Conservation (phyloP, 1,140 invertebrate genomes). For the Penaeus chinensis region DNA sequence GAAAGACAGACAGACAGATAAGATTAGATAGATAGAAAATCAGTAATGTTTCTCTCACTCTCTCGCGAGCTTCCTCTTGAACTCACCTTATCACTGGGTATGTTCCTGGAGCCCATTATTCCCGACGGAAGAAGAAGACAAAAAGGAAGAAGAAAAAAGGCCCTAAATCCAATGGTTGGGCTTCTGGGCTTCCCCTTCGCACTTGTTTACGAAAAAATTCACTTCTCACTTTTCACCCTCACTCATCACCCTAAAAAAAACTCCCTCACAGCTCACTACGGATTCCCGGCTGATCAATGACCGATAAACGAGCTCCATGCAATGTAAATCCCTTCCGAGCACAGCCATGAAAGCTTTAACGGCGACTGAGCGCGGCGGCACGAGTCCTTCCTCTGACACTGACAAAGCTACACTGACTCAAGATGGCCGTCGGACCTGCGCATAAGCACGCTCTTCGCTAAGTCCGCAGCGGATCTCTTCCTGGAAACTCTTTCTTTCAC, state of each 20-base stretch:
- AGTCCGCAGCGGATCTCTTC: no score
- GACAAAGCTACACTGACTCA: slow-evolving; percentile 21
- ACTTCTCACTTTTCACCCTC: not conserved
- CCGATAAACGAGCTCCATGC: no score
- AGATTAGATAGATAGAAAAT: not conserved
- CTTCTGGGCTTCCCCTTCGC: not conserved
- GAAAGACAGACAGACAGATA: not conserved
- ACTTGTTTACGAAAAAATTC: not conserved
- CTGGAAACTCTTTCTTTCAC: no score
- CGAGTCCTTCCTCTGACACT: not conserved
- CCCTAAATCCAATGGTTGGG: not conserved
- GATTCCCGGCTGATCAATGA: no score
- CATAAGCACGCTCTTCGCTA: not conserved
- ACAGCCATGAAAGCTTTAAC: slow-evolving; percentile 2
- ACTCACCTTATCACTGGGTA: slow-evolving; percentile 24
- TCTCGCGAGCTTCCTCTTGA: no score
- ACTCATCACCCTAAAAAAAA: no score
- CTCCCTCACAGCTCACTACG: no score
- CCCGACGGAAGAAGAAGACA: not conserved
- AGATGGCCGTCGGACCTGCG: slow-evolving; percentile 25
- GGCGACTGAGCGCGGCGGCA: not conserved
- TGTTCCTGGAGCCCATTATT: slow-evolving; percentile 10
- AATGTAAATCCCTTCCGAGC: no score
- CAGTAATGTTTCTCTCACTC: no score
- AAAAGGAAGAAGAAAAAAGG: slow-evolving; percentile 9